Percentiles rank a stretch among this genome's conserved stretches.
phyloP scores from a whole-genome alignment of 2,113 vertebrate species.

The Corythoichthys haematopterus region DNA sequence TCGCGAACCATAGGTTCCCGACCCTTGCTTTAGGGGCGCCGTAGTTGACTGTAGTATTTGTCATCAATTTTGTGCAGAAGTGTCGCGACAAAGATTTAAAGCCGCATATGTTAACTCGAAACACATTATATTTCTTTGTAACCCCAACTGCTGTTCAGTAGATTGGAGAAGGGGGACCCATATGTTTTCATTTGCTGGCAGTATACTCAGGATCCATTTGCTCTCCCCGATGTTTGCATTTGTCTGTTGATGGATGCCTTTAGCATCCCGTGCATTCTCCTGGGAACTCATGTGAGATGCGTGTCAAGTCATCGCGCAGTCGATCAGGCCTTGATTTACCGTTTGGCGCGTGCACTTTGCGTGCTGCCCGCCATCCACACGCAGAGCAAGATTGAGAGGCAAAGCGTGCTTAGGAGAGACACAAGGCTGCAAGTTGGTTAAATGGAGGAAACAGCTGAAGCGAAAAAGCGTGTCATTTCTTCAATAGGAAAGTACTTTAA shows the following conservation, averaged over 20 bases:
- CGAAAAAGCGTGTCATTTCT: background rate
- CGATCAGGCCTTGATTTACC: conserved; percentile 36
- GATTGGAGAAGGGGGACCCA: background rate
- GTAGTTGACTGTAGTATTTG: background rate
- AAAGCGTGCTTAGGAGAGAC: conserved; percentile 6
- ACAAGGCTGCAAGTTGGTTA: background rate
- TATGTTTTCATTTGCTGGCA: conserved; percentile 21
- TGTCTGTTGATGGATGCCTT: conserved; percentile 42
- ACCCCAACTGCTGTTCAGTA: background rate
- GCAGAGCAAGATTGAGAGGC: conserved; percentile 9
- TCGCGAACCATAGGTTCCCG: no score
- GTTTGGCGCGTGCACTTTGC: conserved; percentile 9
- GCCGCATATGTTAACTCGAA: background rate
- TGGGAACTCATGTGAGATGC: conserved; percentile 29
- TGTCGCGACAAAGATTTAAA: background rate
- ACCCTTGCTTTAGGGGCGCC: no score
- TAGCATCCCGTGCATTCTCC: conserved; percentile 3
- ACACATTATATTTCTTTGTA: background rate
- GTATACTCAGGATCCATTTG: conserved; percentile 32
- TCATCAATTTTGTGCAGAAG: background rate
- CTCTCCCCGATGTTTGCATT: conserved; percentile 30
- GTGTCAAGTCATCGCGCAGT: conserved; percentile 28
- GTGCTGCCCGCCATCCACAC: conserved; percentile 3
- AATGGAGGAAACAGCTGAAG: background rate
- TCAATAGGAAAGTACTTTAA: no score